phyloP scores from a whole-genome alignment of 2,888 invertebrate species.

The Torymus texanus region DNA sequence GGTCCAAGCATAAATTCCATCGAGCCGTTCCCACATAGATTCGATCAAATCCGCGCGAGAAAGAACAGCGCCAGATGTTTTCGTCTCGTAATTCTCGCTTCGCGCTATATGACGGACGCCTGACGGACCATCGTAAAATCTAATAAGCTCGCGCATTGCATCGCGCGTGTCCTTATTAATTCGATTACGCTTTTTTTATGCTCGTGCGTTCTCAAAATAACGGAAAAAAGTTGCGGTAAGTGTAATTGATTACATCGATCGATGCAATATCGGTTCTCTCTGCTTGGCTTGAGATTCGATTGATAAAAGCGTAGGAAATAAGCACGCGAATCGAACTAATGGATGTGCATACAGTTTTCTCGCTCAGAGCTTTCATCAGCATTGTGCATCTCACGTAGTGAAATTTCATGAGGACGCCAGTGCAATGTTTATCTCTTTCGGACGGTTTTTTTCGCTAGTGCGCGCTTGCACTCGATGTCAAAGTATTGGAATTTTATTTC shows the following conservation, averaged over 20 bases:
- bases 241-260: slow-evolving; percentile 25
- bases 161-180: slow-evolving; percentile 1
- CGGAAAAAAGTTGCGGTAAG: neutral
- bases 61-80: no score
- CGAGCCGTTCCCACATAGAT: no score
- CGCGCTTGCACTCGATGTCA: neutral
- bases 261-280: no score
- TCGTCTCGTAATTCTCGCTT: no score
- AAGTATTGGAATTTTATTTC: neutral
- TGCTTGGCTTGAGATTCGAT: slow-evolving; percentile 19
- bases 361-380: slow-evolving; percentile 17
- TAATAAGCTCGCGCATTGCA: no score
- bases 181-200: slow-evolving; percentile 7
- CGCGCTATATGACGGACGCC: no score
- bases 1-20: no score
- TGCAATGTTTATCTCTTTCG: slow-evolving; percentile 7
- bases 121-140: no score
- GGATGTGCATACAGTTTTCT: slow-evolving; percentile 23
- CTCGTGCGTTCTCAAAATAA: neutral
- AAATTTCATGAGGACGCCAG: slow-evolving; percentile 27
- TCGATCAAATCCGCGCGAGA: no score
- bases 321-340: slow-evolving; percentile 15
- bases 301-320: neutral
- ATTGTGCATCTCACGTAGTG: slow-evolving; percentile 17
- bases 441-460: neutral